Conservation (phyloP, 1,140 invertebrate species). For the Drosophila orena region DNA sequence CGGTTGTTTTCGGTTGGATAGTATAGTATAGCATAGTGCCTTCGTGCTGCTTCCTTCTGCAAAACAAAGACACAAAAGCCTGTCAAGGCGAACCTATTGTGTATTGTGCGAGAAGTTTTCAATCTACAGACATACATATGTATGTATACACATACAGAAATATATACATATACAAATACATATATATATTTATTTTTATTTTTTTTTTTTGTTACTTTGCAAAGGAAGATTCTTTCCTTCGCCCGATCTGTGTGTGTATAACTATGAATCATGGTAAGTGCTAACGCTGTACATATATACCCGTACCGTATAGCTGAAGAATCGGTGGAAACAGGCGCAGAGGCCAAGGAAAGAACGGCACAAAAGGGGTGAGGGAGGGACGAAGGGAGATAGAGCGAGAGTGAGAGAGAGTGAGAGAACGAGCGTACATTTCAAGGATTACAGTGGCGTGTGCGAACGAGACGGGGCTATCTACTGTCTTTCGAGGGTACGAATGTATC, state of each 20-base stretch:
- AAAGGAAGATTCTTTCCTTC: constrained; percentile 29
- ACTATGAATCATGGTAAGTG: constrained; percentile 80
- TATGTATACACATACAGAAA: too few relatives aligned
- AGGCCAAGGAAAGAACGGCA: constrained; percentile 12
- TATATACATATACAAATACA: too few relatives aligned
- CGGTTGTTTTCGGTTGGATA: not conserved
- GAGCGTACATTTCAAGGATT: constrained; percentile 36
- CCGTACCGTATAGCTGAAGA: constrained; percentile 2
- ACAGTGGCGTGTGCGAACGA: constrained; percentile 20
- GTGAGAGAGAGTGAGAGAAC: constrained; percentile 14
- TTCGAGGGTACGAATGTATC: constrained; percentile 47
- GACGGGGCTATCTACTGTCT: constrained; percentile 62
- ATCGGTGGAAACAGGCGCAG: constrained; percentile 18
- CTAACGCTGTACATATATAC: constrained; percentile 39
- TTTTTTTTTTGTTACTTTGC: constrained; percentile 6
- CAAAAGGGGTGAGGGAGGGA: constrained; percentile 10
- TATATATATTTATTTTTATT: constrained; percentile 3
- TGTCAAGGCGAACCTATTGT: constrained; percentile 42
- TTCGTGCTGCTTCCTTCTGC: not conserved
- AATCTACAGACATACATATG: constrained; percentile 19
- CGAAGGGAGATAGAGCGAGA: too few relatives aligned
- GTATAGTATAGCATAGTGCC: not conserved
- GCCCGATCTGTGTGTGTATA: constrained; percentile 32
- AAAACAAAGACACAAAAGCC: constrained; percentile 40
- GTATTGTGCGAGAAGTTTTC: constrained; percentile 18